Conservation (phyloP, 92 coral and sea anemone genomes). For the Nematostella vectensis region DNA sequence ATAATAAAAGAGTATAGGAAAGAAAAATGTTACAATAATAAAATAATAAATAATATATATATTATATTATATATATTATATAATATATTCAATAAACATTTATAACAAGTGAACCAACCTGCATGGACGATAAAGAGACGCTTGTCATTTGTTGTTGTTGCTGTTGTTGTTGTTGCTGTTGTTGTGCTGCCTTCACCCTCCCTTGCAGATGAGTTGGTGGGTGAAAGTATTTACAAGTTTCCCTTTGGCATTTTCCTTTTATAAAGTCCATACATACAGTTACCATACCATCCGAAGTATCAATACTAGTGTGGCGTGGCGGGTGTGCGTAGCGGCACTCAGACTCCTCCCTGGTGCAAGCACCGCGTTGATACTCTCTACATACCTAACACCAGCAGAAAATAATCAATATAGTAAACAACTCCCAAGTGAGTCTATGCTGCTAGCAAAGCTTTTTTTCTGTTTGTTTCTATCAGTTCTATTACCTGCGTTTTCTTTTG, state of each 20-base stretch:
- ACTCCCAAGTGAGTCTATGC: not conserved
- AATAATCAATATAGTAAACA: not conserved
- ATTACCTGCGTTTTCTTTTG: no score
- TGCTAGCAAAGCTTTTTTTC: no score
- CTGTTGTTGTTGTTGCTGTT: no score
- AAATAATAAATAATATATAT: no score
- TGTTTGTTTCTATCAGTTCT: no score
- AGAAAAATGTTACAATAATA: no score
- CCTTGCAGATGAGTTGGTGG: conserved; percentile 94
- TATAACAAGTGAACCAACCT: no score
- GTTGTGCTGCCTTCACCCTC: conserved; percentile 84
- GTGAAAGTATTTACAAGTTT: conserved; percentile 91
- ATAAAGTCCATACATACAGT: conserved; percentile 99
- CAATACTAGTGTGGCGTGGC: conserved; percentile 68
- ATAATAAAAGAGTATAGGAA: no score
- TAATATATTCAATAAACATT: no score
- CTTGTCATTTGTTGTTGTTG: no score
- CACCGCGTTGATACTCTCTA: conserved; percentile 82
- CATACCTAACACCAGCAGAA: conserved; percentile 57
- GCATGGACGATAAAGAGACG: no score
- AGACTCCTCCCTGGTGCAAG: conserved; percentile 74
- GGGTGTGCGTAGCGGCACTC: conserved; percentile 95
- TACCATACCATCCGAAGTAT: conserved; percentile 79
- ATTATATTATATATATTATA: no score
- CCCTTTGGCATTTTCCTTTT: conserved; percentile 89